Evolutionary conservation across 2,797 vertebrate species (phyloP).

Genomic region (Phaenicophaeus curvirostris): DNA sequence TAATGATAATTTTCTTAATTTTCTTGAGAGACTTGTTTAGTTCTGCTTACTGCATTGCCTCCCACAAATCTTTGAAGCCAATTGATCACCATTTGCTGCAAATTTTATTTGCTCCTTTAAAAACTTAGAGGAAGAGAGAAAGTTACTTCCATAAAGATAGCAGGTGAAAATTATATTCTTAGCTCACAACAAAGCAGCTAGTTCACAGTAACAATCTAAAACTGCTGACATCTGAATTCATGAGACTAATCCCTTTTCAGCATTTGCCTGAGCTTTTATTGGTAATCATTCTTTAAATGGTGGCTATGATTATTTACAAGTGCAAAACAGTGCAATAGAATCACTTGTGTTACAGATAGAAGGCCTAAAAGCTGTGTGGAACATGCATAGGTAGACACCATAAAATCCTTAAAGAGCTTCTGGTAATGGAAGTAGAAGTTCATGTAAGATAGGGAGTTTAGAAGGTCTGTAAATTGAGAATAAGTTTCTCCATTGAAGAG

Average conservation of each 20-base stretch:
- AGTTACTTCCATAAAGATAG: neutral
- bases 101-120: neutral
- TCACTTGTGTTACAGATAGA: neutral
- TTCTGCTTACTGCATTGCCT: neutral
- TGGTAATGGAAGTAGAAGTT: neutral
- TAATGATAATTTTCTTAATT: neutral
- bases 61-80: neutral
- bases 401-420: neutral
- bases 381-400: neutral
- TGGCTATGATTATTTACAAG: neutral
- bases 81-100: neutral
- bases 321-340: neutral
- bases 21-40: neutral
- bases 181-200: neutral
- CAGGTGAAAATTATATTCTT: neutral
- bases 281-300: neutral
- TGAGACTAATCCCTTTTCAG: neutral
- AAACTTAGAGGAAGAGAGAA: neutral
- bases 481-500: neutral
- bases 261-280: neutral
- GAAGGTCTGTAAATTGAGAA: neutral
- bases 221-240: neutral
- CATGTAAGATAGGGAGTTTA: neutral
- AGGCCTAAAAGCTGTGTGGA: neutral
- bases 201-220: neutral